Conservation (phyloP, 2,113 vertebrate species). For the Piaya cayana region DNA sequence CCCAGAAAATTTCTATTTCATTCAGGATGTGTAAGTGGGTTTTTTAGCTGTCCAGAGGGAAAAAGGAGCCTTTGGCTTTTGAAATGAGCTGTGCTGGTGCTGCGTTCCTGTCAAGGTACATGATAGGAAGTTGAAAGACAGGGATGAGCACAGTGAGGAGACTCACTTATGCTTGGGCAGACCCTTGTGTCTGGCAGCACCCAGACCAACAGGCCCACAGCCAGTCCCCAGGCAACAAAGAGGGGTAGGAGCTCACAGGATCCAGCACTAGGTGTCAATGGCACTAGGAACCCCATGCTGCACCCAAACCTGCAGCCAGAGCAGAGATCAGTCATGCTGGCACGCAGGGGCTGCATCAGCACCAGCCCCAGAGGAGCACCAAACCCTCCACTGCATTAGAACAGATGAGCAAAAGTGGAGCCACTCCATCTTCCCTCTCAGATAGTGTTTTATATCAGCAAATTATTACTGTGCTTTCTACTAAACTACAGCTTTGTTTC, state of each 20-base stretch:
- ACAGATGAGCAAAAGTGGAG: neutral
- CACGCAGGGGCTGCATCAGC: neutral
- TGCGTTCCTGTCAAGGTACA: neutral
- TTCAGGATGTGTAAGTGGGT: neutral
- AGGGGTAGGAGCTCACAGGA: neutral
- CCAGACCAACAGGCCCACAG: neutral
- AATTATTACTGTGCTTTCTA: neutral
- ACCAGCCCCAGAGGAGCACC: neutral
- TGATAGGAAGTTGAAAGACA: neutral
- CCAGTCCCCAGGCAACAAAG: neutral
- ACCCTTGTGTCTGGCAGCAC: fast-evolving
- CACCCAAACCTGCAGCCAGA: neutral
- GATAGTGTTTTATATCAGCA: neutral
- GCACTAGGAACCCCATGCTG: neutral
- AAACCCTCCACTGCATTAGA: neutral
- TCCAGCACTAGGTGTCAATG: neutral
- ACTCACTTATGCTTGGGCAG: neutral
- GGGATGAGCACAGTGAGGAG: neutral
- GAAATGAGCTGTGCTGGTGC: neutral
- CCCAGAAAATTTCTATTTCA: neutral
- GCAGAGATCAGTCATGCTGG: neutral
- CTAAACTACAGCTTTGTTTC: neutral
- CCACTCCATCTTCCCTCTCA: neutral
- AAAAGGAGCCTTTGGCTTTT: neutral
- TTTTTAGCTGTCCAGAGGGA: neutral